Evolutionary conservation across 2,113 vertebrate genomes (phyloP).

Genomic region (Passer domesticus): DNA sequence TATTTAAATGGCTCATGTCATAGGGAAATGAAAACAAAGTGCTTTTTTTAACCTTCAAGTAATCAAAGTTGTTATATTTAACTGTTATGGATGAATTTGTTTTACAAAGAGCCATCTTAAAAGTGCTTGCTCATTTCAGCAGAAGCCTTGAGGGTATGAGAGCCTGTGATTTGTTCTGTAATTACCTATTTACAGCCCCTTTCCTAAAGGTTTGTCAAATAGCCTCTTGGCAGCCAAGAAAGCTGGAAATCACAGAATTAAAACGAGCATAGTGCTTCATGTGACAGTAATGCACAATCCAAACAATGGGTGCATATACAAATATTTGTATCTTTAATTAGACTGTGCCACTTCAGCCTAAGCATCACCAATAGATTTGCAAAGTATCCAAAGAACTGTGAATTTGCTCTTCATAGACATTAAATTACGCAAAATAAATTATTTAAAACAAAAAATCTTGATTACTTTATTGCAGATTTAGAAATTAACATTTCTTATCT

Average conservation of each 20-base stretch:
- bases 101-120: background rate
- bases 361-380: background rate
- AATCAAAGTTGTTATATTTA: background rate
- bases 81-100: background rate
- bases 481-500: background rate
- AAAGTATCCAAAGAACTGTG: background rate
- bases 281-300: background rate
- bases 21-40: background rate
- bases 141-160: background rate
- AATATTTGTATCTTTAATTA: background rate
- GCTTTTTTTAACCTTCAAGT: background rate
- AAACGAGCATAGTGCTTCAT: background rate
- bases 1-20: background rate
- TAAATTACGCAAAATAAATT: background rate
- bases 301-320: background rate
- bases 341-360: background rate
- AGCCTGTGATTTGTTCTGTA: constrained; percentile 17
- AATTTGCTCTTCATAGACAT: background rate
- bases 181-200: background rate
- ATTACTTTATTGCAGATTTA: background rate
- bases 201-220: background rate
- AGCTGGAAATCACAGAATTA: background rate
- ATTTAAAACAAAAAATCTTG: background rate
- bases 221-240: background rate
- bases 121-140: background rate